phyloP scores from a whole-genome alignment of 1,140 invertebrate genomes.

The Drosophila parvula region DNA sequence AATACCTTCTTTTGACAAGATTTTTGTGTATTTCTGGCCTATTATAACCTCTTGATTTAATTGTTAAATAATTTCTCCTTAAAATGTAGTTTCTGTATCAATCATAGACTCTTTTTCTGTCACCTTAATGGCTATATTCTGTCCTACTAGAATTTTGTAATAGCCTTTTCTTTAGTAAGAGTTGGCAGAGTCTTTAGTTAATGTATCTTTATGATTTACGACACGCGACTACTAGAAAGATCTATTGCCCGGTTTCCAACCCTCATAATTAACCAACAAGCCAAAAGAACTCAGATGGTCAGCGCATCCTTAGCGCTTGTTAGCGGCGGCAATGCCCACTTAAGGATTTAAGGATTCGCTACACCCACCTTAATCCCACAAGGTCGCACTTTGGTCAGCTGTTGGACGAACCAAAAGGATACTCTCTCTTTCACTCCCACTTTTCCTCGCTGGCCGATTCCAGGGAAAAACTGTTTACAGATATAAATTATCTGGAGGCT shows the following conservation, averaged over 20 bases:
- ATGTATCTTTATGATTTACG: slow-evolving; percentile 5
- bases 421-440: slow-evolving; percentile 12
- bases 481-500: slow-evolving; percentile 72
- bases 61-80: not conserved
- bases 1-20: too few relatives aligned
- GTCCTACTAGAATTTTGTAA: not conserved
- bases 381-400: slow-evolving; percentile 58
- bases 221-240: slow-evolving; percentile 15
- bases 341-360: slow-evolving; percentile 67
- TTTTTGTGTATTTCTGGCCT: too few relatives aligned
- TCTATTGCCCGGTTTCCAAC: slow-evolving; percentile 4
- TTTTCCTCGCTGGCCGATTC: slow-evolving; percentile 32
- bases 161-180: not conserved
- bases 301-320: slow-evolving; percentile 42
- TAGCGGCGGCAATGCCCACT: slow-evolving; percentile 52
- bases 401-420: slow-evolving; percentile 47
- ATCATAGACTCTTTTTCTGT: not conserved
- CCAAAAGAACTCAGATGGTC: slow-evolving; percentile 47
- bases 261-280: slow-evolving; percentile 8
- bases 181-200: not conserved
- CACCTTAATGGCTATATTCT: not conserved
- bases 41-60: too few relatives aligned
- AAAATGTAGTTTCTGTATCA: too few relatives aligned
- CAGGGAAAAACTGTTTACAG: slow-evolving; percentile 74
- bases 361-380: slow-evolving; percentile 47